These are phyloP conservation scores for Speoplatyrhinus poulsoni DNA, from an alignment of 2,113 vertebrate species.

Conservation along the genomic window DNA sequence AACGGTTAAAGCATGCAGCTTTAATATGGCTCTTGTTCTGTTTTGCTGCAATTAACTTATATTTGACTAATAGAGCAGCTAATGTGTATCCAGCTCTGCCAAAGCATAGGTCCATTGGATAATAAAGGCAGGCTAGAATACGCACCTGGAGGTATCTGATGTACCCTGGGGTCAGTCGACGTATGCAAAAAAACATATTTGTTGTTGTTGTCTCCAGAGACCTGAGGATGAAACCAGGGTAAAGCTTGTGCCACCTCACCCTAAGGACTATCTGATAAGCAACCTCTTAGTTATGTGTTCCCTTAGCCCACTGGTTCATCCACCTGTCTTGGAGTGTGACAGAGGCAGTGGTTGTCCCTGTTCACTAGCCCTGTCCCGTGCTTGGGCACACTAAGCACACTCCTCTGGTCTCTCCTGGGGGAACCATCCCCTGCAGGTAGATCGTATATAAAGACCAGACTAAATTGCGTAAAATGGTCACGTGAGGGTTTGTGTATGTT, in stretches of 20 bases:
- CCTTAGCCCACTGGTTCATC: slow-evolving; percentile 20
- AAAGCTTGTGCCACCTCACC: not conserved
- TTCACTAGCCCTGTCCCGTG: slow-evolving; percentile 14
- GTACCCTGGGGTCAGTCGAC: slow-evolving; percentile 83
- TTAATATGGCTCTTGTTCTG: not conserved
- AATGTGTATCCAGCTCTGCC: not conserved
- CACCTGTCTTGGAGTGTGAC: slow-evolving; percentile 4
- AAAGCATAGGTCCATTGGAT: slow-evolving; percentile 25
- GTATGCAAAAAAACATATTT: slow-evolving; percentile 80
- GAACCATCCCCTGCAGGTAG: slow-evolving; percentile 22
- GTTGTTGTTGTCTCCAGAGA: slow-evolving; percentile 34
- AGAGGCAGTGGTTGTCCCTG: slow-evolving; percentile 18
- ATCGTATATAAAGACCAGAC: slow-evolving; percentile 60
- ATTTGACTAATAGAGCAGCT: not conserved
- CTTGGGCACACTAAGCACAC: slow-evolving; percentile 28
- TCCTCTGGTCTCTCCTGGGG: slow-evolving; percentile 31
- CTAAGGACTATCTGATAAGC: slow-evolving; percentile 36
- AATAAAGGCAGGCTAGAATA: slow-evolving; percentile 33
- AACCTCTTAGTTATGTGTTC: slow-evolving; percentile 33
- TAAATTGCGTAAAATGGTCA: slow-evolving; percentile 64
- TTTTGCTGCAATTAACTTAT: too few species aligned
- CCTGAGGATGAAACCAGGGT: slow-evolving; percentile 33
- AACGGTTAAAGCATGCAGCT: not conserved
- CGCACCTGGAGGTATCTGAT: slow-evolving; percentile 86
- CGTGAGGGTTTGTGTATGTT: slow-evolving; percentile 57